These are phyloP conservation scores for Archocentrus centrarchus DNA, from an alignment of 2,113 vertebrate genomes.

Conservation along the genomic window DNA sequence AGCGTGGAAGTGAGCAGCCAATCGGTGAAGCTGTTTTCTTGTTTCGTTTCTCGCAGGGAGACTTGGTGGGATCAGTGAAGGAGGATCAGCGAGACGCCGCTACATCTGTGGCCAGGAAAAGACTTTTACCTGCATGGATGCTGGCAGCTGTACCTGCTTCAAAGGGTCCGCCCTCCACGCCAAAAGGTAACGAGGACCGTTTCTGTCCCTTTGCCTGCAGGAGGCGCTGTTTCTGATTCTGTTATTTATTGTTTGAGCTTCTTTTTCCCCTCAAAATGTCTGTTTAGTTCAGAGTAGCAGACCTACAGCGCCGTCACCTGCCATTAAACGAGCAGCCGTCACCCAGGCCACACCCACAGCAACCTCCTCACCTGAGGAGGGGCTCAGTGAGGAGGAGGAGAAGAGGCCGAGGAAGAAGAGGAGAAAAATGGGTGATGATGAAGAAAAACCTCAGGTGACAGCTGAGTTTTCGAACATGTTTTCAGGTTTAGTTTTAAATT, in stretches of 20 bases:
- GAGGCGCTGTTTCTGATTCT: not conserved
- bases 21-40: not conserved
- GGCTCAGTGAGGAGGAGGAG: slow-evolving; percentile 42
- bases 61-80: accelerated
- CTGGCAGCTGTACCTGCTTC: slow-evolving; percentile 57
- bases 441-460: slow-evolving; percentile 20
- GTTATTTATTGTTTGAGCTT: not conserved
- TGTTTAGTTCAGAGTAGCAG: not conserved
- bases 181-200: slow-evolving; percentile 36
- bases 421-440: slow-evolving; percentile 40
- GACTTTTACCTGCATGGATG: slow-evolving; percentile 92
- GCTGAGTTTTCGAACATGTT: not conserved
- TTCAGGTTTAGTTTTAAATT: not conserved
- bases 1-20: not conserved
- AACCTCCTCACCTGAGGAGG: slow-evolving; percentile 37
- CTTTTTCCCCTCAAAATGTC: not conserved
- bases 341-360: not conserved
- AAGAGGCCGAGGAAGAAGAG: slow-evolving; percentile 58
- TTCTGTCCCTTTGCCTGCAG: not conserved
- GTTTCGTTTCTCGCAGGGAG: not conserved
- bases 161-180: slow-evolving; percentile 32
- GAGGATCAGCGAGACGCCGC: accelerated
- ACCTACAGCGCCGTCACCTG: not conserved
- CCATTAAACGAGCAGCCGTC: slow-evolving; percentile 17
- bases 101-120: slow-evolving; percentile 68